Conservation (phyloP, 2,888 invertebrate genomes). For the Tetragonisca angustula region DNA sequence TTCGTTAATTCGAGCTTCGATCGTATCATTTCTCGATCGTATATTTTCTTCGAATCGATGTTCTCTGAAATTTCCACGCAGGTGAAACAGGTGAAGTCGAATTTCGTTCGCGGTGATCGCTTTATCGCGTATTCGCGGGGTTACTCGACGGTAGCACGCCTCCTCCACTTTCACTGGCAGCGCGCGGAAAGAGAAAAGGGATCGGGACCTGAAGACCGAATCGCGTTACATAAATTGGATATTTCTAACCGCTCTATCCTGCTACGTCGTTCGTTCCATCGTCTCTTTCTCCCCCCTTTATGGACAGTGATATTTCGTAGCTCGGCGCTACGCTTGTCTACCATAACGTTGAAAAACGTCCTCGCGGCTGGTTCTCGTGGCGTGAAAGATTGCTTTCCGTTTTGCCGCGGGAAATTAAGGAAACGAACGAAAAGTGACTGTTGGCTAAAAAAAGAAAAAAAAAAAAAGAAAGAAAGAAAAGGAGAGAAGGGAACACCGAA, state of each 20-base stretch:
- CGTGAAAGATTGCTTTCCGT: constrained; percentile 6
- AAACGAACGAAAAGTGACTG: constrained; percentile 6
- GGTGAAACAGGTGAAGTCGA: neutral
- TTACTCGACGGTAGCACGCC: constrained; percentile 53
- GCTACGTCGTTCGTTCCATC: constrained; percentile 21
- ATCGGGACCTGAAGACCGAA: constrained; percentile 59
- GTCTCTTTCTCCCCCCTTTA: too few relatives aligned
- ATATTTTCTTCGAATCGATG: too few relatives aligned
- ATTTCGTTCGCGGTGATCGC: constrained; percentile 50
- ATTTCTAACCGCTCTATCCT: constrained; percentile 57
- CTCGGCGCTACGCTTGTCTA: constrained; percentile 11
- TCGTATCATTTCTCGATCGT: neutral
- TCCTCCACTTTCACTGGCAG: constrained; percentile 73
- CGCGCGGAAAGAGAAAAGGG: constrained; percentile 71
- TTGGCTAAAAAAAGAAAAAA: too few relatives aligned
- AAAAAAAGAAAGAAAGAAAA: neutral
- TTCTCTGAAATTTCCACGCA: too few relatives aligned
- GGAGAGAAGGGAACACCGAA: neutral
- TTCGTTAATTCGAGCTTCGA: neutral
- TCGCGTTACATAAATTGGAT: constrained; percentile 78
- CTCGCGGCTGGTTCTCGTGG: neutral
- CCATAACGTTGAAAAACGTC: neutral
- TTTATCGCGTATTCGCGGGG: constrained; percentile 59
- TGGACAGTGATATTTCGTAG: neutral
- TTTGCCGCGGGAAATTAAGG: neutral